Evolutionary conservation across 1,140 invertebrate genomes (phyloP).

Genomic region (Bombus pascuorum): DNA sequence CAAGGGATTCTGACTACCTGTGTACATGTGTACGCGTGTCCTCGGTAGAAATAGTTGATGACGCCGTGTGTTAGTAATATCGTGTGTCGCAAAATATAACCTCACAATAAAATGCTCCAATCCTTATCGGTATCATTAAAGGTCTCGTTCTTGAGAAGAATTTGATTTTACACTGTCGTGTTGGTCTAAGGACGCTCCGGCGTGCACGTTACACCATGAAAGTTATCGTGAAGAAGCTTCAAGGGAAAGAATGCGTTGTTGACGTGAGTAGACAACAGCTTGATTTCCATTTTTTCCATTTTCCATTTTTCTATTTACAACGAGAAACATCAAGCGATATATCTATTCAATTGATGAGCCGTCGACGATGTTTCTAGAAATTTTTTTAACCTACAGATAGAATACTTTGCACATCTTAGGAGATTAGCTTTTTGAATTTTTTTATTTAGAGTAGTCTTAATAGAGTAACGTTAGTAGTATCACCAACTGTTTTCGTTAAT

Average conservation of each 20-base stretch:
- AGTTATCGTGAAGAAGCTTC: slow-evolving; percentile 74
- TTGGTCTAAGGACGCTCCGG: neutral
- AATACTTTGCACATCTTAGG: neutral
- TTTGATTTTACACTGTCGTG: slow-evolving; percentile 45
- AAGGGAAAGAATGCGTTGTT: slow-evolving; percentile 75
- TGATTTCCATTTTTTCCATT: neutral
- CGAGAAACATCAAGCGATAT: neutral
- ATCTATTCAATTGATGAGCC: neutral
- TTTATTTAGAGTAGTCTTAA: too few species aligned
- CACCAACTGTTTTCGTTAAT: too few species aligned
- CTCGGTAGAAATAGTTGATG: slow-evolving; percentile 50
- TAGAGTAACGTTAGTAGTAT: too few species aligned
- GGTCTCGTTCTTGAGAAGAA: slow-evolving; percentile 33
- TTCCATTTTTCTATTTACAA: neutral
- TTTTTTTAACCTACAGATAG: neutral
- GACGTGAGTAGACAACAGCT: slow-evolving; percentile 68
- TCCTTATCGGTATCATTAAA: slow-evolving; percentile 24
- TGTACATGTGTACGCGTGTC: slow-evolving; percentile 15
- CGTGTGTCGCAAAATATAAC: slow-evolving; percentile 61
- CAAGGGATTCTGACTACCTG: slow-evolving; percentile 6
- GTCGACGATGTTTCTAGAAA: neutral
- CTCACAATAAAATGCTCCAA: slow-evolving; percentile 58
- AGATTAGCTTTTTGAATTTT: neutral
- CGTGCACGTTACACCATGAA: slow-evolving; percentile 68
- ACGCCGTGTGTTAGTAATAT: slow-evolving; percentile 34